Base-by-base conservation (phyloP, 2,888 invertebrate species). In the Limnephilus rhombicus region DNA sequence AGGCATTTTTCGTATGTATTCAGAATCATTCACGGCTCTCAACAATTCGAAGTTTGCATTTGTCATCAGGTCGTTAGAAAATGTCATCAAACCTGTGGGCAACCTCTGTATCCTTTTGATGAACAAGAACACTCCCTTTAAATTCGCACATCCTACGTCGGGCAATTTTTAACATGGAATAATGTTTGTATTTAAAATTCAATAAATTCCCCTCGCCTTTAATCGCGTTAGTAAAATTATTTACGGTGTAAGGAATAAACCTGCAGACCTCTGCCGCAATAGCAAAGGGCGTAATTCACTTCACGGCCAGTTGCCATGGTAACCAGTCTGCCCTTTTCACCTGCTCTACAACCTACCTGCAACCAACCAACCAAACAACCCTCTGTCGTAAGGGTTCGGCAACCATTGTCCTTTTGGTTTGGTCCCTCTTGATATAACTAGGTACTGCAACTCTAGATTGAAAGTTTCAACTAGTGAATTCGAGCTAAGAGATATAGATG, bases 241-340 rank as follows among this genome's bases (percentile, higher is more conserved):
- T 24, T 24, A 24, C 3, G n/a, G 24, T 24, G 24, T 15, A 49
- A 13, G 24, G 9, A 24, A 68, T 68, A 68, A 68, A 9, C 68
- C 31, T 82, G 82, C 13, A 24, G 45, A 86, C n/a, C 86, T 45
- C 49, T 86, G 49, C 80, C 68, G 80, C 88, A 89, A 87, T n/a
- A 89, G 83, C 82, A 49, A 80, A 91, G 87, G 91, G 85, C 91
- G 86, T 34, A 85, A 80, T 90, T 81, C 68, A 90, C 90, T 90
- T 90, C 31, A 29, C 49, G 37, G 86, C 80, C 91, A 31, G 91
- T 91, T 49, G 45, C 91, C 91, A 91, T 91, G 80, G 86, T 24
- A 31, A 91, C 86, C 34, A 29, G 41, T 31, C 34, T 80, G 31
- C 80, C 87, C 87, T 37, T 85, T 86, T 90, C 80, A 91, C 91